phyloP scores from a whole-genome alignment of 1,140 invertebrate genomes.

The Chrysomallon squamiferum region DNA sequence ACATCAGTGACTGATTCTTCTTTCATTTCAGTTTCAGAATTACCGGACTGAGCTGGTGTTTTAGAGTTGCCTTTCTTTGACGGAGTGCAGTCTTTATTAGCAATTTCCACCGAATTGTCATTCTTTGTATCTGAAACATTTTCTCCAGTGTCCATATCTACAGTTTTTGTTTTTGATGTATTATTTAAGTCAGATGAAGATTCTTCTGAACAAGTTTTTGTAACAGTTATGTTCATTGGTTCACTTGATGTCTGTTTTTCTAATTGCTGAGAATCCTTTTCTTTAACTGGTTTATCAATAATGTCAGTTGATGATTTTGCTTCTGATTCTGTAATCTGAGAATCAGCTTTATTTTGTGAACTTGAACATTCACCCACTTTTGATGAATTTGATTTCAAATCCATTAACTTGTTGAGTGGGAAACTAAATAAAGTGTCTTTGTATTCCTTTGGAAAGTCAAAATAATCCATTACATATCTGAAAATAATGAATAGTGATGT shows the following conservation, averaged over 20 bases:
- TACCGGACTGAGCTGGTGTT: neutral
- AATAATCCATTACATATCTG: constrained; percentile 70
- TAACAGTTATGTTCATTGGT: too few relatives aligned
- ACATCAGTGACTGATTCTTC: neutral
- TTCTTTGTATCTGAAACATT: too few relatives aligned
- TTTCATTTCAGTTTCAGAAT: constrained; percentile 4
- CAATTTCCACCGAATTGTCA: too few relatives aligned
- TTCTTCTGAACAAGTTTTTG: too few relatives aligned
- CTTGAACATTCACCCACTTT: neutral
- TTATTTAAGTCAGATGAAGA: neutral
- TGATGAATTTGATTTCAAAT: constrained; percentile 22
- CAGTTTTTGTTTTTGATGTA: neutral
- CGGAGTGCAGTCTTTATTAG: too few relatives aligned
- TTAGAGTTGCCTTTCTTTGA: neutral
- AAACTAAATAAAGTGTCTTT: constrained; percentile 39
- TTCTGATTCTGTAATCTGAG: too few relatives aligned
- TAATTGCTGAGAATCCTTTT: too few relatives aligned
- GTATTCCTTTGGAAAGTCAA: constrained; percentile 67
- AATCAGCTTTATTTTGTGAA: neutral
- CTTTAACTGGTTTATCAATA: too few relatives aligned
- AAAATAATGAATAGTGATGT: constrained; percentile 15
- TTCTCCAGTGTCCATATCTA: too few relatives aligned
- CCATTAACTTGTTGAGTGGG: constrained; percentile 20
- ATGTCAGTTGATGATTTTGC: too few relatives aligned
- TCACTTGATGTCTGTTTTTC: too few relatives aligned